phyloP scores from a whole-genome alignment of 2,113 vertebrate species.

The Maccullochella peelii region DNA sequence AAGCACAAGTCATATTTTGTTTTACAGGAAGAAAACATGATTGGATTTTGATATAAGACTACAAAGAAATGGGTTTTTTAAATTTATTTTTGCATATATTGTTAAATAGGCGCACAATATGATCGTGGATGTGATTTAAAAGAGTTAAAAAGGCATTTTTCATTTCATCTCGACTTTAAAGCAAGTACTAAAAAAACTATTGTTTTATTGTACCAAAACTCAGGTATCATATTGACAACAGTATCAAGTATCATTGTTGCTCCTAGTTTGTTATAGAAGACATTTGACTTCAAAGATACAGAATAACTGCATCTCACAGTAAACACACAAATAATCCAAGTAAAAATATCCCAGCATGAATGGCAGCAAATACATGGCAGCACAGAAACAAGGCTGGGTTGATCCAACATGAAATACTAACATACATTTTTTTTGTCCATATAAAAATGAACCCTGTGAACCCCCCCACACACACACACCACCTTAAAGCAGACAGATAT shows the following conservation, averaged over 20 bases:
- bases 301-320: not conserved
- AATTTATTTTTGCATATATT: too few relatives aligned
- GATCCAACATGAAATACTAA: constrained; percentile 8
- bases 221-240: not conserved
- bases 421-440: constrained; percentile 7
- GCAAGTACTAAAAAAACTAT: not conserved
- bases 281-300: not conserved
- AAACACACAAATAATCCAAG: constrained; percentile 1
- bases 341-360: not conserved
- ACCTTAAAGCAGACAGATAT: constrained; percentile 28
- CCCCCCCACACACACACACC: not conserved
- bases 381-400: constrained; percentile 7
- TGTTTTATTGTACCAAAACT: not conserved
- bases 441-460: constrained; percentile 1
- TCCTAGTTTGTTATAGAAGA: too few relatives aligned
- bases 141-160: too few relatives aligned
- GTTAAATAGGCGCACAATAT: too few relatives aligned
- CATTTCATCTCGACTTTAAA: too few relatives aligned
- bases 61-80: too few relatives aligned
- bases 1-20: too few relatives aligned
- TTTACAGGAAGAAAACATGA: too few relatives aligned
- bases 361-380: not conserved
- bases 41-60: too few relatives aligned
- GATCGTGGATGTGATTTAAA: too few relatives aligned
- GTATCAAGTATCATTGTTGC: not conserved